These are phyloP conservation scores for Mylabris phalerata DNA, from an alignment of 1,140 invertebrate genomes.

Conservation along the genomic window DNA sequence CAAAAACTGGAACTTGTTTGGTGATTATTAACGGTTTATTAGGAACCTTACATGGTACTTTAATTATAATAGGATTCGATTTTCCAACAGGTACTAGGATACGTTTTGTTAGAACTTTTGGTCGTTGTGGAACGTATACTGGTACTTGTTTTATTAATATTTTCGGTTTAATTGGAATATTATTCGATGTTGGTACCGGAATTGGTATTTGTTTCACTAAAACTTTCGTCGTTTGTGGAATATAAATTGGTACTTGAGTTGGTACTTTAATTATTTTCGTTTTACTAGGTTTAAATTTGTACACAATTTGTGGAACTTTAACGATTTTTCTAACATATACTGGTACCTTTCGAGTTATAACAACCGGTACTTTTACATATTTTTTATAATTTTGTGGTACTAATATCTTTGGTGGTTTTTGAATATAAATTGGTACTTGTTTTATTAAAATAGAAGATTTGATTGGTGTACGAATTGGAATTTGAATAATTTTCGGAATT, in stretches of 20 bases:
- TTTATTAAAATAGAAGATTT: too few species aligned
- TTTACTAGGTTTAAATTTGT: background rate
- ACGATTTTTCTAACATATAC: background rate
- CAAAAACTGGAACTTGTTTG: conserved; percentile 1
- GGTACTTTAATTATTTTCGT: conserved; percentile 1
- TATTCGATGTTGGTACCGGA: background rate
- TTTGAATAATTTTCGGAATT: too few species aligned
- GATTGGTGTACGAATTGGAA: too few species aligned
- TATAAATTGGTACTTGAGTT: background rate
- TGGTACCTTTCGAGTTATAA: background rate
- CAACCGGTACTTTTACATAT: background rate
- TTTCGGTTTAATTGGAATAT: background rate
- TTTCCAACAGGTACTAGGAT: too few species aligned
- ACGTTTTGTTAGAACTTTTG: background rate
- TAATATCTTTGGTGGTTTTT: background rate
- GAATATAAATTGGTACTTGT: too few species aligned
- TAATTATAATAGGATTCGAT: too few species aligned
- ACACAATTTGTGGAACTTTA: conserved; percentile 1
- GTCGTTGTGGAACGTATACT: background rate
- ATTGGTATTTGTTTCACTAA: conserved; percentile 8
- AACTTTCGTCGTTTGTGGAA: conserved; percentile 7
- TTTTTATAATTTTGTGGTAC: background rate
- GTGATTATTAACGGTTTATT: background rate
- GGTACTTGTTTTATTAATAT: conserved; percentile 10
- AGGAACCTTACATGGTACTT: too few species aligned